Evolutionary conservation across 2,888 invertebrate species (phyloP).

Genomic region (Entomobrya proxima): DNA sequence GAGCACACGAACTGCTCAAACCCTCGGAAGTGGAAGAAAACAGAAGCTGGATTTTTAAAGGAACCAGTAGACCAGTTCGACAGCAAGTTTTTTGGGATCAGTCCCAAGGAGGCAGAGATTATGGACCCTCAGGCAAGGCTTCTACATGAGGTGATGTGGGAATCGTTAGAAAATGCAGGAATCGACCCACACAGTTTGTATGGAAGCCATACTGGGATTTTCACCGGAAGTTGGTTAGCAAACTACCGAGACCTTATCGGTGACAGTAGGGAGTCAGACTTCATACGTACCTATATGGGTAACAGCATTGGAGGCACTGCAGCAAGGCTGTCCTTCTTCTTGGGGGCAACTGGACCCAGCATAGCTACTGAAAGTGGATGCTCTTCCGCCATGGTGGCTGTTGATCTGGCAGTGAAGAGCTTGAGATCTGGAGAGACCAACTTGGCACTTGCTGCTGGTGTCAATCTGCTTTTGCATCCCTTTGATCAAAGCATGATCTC

Average conservation of each 20-base stretch:
- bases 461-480: background rate
- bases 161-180: background rate
- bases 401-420: constrained; percentile 40
- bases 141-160: constrained; percentile 13
- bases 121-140: constrained; percentile 9
- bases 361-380: constrained; percentile 55
- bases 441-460: constrained; percentile 45
- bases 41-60: constrained; percentile 28
- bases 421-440: background rate
- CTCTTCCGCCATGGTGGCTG: constrained; percentile 39
- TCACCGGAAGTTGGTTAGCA: background rate
- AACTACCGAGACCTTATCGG: background rate
- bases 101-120: background rate
- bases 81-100: constrained; percentile 19
- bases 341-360: constrained; percentile 38
- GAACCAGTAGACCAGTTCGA: constrained; percentile 36
- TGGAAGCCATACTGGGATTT: background rate
- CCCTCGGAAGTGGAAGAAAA: background rate
- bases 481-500: background rate
- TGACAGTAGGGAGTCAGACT: background rate
- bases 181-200: background rate
- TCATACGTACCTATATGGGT: background rate
- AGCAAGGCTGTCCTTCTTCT: background rate
- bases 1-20: background rate
- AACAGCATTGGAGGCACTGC: background rate